Evolutionary conservation across 2,888 invertebrate species (phyloP).

Genomic region (Brachynemurus nebulosus): DNA sequence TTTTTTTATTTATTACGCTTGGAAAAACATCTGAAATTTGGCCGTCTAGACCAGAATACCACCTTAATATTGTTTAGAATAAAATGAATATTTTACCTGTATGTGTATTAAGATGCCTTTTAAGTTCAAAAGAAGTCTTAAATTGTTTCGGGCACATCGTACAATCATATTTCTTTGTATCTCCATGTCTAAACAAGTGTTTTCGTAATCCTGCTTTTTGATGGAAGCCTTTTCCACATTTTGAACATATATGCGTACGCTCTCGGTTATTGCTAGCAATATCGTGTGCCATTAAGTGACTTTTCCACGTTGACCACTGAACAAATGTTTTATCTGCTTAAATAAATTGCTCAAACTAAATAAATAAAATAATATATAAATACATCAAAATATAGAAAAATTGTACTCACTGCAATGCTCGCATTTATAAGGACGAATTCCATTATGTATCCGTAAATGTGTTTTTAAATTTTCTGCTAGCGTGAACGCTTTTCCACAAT

Average conservation of each 20-base stretch:
- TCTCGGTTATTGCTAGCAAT: too few relatives aligned
- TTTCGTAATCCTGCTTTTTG: slow-evolving; percentile 18
- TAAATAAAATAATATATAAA: neutral
- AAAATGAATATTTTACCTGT: too few relatives aligned
- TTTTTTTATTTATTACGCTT: too few relatives aligned
- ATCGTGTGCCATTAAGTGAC: slow-evolving; percentile 21
- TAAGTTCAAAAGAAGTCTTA: slow-evolving; percentile 19
- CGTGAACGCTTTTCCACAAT: slow-evolving; percentile 11
- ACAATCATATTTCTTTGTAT: slow-evolving; percentile 18
- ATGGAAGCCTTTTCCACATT: slow-evolving; percentile 21
- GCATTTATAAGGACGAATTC: slow-evolving; percentile 21
- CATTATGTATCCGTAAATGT: slow-evolving; percentile 21
- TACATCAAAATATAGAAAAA: too few relatives aligned
- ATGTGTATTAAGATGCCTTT: slow-evolving; percentile 21
- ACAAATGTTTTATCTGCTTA: slow-evolving; percentile 15
- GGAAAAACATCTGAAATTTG: too few relatives aligned
- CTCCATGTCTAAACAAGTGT: slow-evolving; percentile 19
- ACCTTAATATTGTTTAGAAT: too few relatives aligned
- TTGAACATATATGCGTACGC: slow-evolving; percentile 18
- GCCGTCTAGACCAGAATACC: too few relatives aligned
- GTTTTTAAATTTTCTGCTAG: slow-evolving; percentile 11
- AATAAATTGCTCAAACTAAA: too few relatives aligned
- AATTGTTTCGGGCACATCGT: slow-evolving; percentile 20
- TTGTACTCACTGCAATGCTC: slow-evolving; percentile 16
- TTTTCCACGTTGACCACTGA: slow-evolving; percentile 19